Percentiles rank a stretch among this genome's conserved stretches.
phyloP scores from a whole-genome alignment of 37 sponge, comb jelly and placozoan species.

The Aplysina aerophoba region DNA sequence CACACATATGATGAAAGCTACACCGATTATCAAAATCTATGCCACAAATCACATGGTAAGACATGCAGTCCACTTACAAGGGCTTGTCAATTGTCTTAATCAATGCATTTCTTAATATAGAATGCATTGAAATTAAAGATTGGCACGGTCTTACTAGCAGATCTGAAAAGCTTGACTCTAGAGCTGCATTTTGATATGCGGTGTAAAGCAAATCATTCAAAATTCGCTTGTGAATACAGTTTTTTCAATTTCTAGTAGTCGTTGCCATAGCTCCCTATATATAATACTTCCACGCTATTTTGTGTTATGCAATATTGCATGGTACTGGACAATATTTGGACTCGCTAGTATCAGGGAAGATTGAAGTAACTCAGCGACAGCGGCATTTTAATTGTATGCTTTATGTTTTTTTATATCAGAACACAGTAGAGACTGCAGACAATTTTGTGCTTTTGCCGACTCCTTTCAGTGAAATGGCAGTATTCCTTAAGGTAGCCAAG shows the following conservation, averaged over 20 bases:
- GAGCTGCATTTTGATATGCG: background rate
- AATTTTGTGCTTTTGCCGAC: too few species aligned
- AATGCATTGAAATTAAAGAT: background rate
- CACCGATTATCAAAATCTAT: background rate
- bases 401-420: too few species aligned
- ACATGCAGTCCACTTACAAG: background rate
- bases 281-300: background rate
- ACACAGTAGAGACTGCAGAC: too few species aligned
- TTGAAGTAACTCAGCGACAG: too few species aligned
- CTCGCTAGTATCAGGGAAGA: too few species aligned
- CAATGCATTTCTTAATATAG: background rate
- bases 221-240: background rate
- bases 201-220: background rate
- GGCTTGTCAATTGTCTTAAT: background rate
- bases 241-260: background rate
- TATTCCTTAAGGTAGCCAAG: too few species aligned
- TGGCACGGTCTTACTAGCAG: background rate
- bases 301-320: background rate
- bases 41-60: background rate
- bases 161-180: background rate
- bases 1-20: background rate
- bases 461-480: too few species aligned
- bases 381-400: too few species aligned
- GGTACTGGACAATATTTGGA: background rate
- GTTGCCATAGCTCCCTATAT: background rate